Conservation (phyloP, 1,140 invertebrate genomes). For the Brachystomella parvula region DNA sequence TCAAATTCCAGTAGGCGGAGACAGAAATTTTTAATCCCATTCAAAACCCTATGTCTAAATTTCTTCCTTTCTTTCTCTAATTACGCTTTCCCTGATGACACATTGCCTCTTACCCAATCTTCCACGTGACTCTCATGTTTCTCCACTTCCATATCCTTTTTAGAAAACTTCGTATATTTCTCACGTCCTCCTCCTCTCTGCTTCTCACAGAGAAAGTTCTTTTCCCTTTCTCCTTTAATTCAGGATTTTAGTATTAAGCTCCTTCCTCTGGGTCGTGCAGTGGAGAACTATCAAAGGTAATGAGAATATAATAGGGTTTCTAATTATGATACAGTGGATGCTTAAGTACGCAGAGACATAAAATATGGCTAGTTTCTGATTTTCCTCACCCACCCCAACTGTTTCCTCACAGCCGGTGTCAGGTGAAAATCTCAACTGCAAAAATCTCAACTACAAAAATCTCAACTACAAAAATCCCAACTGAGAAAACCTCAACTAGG, state of each 20-base stretch:
- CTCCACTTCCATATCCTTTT: background rate
- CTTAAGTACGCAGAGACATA: background rate
- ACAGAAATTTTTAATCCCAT: constrained; percentile 9
- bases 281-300: constrained; percentile 22
- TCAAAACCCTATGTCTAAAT: background rate
- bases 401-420: no score
- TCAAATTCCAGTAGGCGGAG: background rate
- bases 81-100: background rate
- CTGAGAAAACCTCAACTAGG: no score
- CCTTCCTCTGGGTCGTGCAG: background rate
- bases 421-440: no score
- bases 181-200: constrained; percentile 15
- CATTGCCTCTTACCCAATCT: no score
- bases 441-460: no score
- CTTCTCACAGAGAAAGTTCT: background rate
- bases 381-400: background rate
- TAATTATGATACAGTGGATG: constrained; percentile 33
- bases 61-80: background rate
- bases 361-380: background rate
- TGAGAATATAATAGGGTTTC: constrained; percentile 32
- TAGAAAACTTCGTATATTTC: constrained; percentile 9
- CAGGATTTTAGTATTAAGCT: constrained; percentile 16
- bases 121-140: background rate
- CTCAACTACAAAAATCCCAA: no score
- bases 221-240: constrained; percentile 19